phyloP scores from a whole-genome alignment of 2,888 invertebrate species.

The Exephanes ischioxanthus region DNA sequence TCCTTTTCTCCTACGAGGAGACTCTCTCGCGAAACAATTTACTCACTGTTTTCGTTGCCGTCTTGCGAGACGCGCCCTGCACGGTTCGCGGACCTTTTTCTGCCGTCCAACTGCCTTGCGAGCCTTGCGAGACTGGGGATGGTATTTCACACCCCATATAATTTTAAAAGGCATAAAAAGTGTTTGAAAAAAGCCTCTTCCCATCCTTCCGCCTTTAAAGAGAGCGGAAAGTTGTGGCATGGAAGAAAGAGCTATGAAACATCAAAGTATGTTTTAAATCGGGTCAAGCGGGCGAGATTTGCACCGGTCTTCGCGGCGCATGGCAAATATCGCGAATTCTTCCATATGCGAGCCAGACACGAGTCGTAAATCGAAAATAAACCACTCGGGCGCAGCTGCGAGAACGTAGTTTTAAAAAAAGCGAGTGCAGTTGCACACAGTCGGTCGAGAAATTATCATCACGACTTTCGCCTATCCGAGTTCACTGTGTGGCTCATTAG shows the following conservation, averaged over 20 bases:
- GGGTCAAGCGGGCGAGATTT: constrained; percentile 58
- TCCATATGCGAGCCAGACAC: constrained; percentile 68
- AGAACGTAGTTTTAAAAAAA: constrained; percentile 24
- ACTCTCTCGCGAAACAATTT: not conserved
- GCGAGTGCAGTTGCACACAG: constrained; percentile 21
- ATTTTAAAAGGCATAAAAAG: too few species aligned
- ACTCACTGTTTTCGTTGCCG: constrained; percentile 33
- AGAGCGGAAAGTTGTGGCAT: not conserved
- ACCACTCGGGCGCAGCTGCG: constrained; percentile 57
- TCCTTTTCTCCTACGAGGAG: constrained; percentile 50
- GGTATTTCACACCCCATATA: too few species aligned
- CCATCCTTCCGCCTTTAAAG: not conserved
- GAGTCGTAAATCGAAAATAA: constrained; percentile 70
- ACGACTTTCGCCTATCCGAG: not conserved
- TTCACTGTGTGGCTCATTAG: not conserved
- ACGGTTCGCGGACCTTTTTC: not conserved
- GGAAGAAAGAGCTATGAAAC: constrained; percentile 17
- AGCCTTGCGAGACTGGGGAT: too few species aligned
- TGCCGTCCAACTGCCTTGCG: too few species aligned
- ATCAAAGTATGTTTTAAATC: constrained; percentile 61
- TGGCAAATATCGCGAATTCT: constrained; percentile 63
- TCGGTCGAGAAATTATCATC: constrained; percentile 2
- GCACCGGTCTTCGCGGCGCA: constrained; percentile 39
- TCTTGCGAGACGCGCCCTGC: not conserved
- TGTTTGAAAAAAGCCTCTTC: not conserved